Base-by-base conservation (phyloP, 2,797 vertebrate genomes). In the Limnodromus scolopaceus region DNA sequence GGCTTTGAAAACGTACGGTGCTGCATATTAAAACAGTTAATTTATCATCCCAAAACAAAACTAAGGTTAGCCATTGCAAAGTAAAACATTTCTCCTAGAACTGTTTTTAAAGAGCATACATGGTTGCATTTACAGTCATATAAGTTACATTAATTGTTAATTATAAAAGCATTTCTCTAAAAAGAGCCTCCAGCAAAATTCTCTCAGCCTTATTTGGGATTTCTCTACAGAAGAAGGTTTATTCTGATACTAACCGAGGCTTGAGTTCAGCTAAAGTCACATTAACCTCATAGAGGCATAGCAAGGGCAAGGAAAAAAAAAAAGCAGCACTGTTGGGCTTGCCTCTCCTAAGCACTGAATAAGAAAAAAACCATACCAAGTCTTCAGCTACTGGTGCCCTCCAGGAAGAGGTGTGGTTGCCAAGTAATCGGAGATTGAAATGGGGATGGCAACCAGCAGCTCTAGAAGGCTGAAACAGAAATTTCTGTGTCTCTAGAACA, bases 101-200 rank as follows among this genome's bases (percentile, higher is more conserved):
- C 17, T 58, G 28, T 43, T 74, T 63, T 48, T 75, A 49, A 18
- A 58, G 60, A 48, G 15, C 34, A 0, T 25, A 9, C 43, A 11
- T 0, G 1, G 51, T 72, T 83, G 72, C 45, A 30, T 84, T 81
- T 72, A n/a, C 28, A 20, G 71, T 60, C 75, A 17, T 18, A 1
- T 8, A 61, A 88, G 61, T 70, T 87, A 51, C n/a, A 32, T 80
- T 88, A 94, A 68, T 57, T 57, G 81, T 69, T 89, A 79, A 82
- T 86, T 93, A 92, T 82, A 84, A 39, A 65, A 70, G 48, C 4
- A 2, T 61, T 32, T 58, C 54, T 93, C 57, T 75, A 15, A 30
- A 74, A 79, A 89, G 63, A 93, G 81, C 71, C 87, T 93, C 60
- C 53, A 39, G 93, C 72, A 84, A 43, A 91, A 57, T 36, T 65